phyloP scores from a whole-genome alignment of 2,113 vertebrate species.

The Spheniscus mendiculus region DNA sequence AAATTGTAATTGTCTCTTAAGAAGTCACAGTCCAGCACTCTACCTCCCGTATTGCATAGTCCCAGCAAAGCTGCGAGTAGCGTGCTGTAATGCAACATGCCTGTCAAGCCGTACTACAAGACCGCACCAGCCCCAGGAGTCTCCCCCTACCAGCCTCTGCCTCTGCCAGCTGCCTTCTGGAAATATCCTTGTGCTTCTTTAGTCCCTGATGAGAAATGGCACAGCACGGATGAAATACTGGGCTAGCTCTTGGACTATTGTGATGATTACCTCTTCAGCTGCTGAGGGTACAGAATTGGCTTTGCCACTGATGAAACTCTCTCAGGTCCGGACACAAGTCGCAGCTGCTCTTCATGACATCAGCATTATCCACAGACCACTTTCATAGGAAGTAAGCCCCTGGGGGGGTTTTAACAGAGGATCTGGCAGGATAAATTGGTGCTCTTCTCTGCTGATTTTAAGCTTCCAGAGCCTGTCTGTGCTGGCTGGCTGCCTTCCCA shows the following conservation, averaged over 20 bases:
- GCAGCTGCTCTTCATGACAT: background rate
- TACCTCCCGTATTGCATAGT: background rate
- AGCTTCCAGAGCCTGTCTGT: background rate
- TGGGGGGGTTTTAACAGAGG: background rate
- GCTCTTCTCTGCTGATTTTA: background rate
- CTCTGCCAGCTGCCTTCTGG: background rate
- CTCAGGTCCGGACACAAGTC: background rate
- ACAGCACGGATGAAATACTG: background rate
- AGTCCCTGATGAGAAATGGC: background rate
- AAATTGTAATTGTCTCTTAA: background rate
- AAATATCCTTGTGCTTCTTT: background rate
- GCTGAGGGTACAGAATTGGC: background rate
- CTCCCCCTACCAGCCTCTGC: background rate
- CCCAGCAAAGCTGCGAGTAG: background rate
- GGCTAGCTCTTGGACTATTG: background rate
- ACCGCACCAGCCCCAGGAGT: background rate
- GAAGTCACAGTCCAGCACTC: background rate
- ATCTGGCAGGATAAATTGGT: background rate
- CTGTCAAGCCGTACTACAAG: background rate
- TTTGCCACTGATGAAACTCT: background rate
- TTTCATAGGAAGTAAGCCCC: background rate
- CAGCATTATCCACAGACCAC: background rate
- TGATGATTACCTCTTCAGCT: background rate
- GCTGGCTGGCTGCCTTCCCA: background rate
- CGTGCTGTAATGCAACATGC: accelerated